Conservation (phyloP, 2,888 invertebrate genomes). For the Drosophila infuscata region DNA sequence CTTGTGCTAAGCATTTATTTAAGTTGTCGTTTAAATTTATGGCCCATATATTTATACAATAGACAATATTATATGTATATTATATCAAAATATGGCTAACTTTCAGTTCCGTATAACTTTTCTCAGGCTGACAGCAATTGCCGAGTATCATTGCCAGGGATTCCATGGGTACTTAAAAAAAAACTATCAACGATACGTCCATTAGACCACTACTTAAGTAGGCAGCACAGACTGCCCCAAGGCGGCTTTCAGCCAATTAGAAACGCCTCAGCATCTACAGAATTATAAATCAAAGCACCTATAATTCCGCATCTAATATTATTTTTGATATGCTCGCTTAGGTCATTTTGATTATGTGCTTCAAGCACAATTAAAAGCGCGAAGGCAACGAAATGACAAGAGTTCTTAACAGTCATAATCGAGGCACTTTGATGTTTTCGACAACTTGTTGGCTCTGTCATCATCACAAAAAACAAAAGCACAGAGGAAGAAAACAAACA, state of each 20-base stretch:
- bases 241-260: constrained; percentile 57
- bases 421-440: constrained; percentile 65
- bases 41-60: constrained; percentile 4
- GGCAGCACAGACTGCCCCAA: constrained; percentile 43
- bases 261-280: constrained; percentile 57
- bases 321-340: constrained; percentile 36
- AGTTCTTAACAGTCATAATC: constrained; percentile 69
- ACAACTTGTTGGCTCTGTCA: constrained; percentile 63
- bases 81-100: not conserved
- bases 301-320: constrained; percentile 62
- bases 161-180: constrained; percentile 24
- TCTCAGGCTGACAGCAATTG: constrained; percentile 33
- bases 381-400: constrained; percentile 72
- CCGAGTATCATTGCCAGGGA: constrained; percentile 36
- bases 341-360: constrained; percentile 59
- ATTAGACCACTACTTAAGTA: constrained; percentile 60
- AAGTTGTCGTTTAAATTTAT: constrained; percentile 27
- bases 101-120: constrained; percentile 47
- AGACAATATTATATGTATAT: not conserved
- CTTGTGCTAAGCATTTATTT: constrained; percentile 21
- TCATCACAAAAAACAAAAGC: constrained; percentile 23
- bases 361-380: constrained; percentile 64
- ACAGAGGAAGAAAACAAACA: constrained; percentile 3
- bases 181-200: constrained; percentile 51
- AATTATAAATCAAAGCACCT: constrained; percentile 54